Conservation (phyloP, 64 coral and sea anemone genomes). For the Stichodactyla mertensii region DNA sequence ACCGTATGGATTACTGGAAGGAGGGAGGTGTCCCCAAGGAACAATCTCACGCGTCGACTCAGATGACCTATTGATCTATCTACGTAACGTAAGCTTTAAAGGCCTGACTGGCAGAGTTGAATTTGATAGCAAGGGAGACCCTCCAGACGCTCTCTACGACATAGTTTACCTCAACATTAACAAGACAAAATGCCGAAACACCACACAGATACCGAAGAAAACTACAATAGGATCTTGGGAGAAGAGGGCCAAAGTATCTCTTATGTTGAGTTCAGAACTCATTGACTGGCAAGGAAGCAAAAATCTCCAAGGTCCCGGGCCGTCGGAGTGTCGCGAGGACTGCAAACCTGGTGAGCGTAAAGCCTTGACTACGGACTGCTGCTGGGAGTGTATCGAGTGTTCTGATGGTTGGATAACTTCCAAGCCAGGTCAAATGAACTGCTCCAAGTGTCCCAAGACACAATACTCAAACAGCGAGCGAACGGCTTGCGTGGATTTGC, state of each 20-base stretch:
- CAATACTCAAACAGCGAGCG: slow-evolving; percentile 33
- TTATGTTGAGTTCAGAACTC: slow-evolving; percentile 8
- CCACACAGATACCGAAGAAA: slow-evolving; percentile 5
- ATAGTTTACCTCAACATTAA: slow-evolving; percentile 40
- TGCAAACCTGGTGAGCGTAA: slow-evolving; percentile 48
- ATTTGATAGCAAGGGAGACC: slow-evolving; percentile 40
- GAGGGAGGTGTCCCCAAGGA: slow-evolving; percentile 22
- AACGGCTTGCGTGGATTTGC: slow-evolving; percentile 47
- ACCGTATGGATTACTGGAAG: background rate
- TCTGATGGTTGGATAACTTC: slow-evolving; percentile 41
- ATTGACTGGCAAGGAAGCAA: slow-evolving; percentile 31
- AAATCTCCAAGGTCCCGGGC: background rate
- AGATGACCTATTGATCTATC: slow-evolving; percentile 40
- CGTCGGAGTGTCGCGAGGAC: slow-evolving; percentile 41
- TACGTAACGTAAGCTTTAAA: slow-evolving; percentile 31
- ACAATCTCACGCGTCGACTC: slow-evolving; percentile 21
- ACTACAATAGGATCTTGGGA: slow-evolving; percentile 25
- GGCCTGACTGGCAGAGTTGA: slow-evolving; percentile 40
- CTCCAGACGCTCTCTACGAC: slow-evolving; percentile 35
- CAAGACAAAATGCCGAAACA: background rate
- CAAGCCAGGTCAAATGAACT: slow-evolving; percentile 28
- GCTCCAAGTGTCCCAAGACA: slow-evolving; percentile 30
- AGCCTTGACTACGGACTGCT: slow-evolving; percentile 34
- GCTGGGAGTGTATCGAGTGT: slow-evolving; percentile 69
- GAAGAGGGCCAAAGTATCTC: slow-evolving; percentile 21